Percentiles rank a stretch among this genome's conserved stretches.
phyloP scores from a whole-genome alignment of 2,888 invertebrate species.

The Callyntrura guangdongensis region DNA sequence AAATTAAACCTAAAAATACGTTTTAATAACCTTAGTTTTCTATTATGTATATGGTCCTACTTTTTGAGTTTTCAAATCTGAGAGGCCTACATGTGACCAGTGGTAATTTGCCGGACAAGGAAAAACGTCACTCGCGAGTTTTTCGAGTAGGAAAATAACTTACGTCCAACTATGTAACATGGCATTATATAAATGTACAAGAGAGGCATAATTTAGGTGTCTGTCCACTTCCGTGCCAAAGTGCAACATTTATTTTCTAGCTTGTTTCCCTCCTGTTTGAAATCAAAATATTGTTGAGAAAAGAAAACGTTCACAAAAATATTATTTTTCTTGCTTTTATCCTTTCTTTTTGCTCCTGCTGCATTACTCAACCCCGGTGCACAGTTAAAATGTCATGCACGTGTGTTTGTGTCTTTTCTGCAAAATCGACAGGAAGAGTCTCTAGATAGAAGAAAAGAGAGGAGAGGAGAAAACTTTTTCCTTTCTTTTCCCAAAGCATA shows the following conservation, averaged over 20 bases:
- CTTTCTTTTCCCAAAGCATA: constrained; percentile 37
- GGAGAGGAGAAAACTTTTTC: constrained; percentile 4
- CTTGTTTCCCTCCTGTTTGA: neutral
- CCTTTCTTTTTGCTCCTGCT: neutral
- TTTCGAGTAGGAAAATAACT: neutral
- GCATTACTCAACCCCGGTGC: no score
- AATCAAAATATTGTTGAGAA: constrained; percentile 25
- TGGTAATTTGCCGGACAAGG: constrained; percentile 27
- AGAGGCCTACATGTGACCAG: no score
- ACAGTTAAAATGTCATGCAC: constrained; percentile 71
- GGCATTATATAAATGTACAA: neutral
- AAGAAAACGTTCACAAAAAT: neutral
- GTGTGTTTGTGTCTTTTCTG: constrained; percentile 46
- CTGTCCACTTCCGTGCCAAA: neutral
- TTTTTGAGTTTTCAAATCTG: no score
- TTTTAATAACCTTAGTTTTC: no score
- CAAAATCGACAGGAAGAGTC: neutral
- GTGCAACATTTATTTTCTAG: neutral
- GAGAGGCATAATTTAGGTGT: neutral
- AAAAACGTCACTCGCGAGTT: neutral
- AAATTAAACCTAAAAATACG: no score
- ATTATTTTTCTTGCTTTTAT: neutral
- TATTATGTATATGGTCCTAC: no score
- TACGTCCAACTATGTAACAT: neutral
- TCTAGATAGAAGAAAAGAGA: neutral